These are phyloP conservation scores for Scomberomorus guttatus DNA, from an alignment of 2,797 vertebrate species.

Conservation along the genomic window DNA sequence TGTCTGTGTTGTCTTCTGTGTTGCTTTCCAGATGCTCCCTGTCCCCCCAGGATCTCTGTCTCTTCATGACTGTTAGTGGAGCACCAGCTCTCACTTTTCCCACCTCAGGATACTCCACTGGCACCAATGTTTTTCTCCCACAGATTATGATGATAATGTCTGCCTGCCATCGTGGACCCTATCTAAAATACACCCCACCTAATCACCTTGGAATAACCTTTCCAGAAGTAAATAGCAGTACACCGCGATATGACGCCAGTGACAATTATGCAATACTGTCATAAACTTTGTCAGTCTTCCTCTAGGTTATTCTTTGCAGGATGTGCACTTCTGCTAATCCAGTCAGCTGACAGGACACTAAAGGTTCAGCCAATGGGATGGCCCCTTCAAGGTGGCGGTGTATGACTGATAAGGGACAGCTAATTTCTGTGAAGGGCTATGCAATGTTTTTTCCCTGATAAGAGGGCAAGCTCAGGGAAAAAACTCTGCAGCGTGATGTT, in stretches of 20 bases:
- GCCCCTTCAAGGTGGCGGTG: conserved; percentile 57
- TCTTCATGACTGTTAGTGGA: conserved; percentile 71
- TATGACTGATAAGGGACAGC: conserved; percentile 79
- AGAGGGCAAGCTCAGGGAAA: conserved; percentile 57
- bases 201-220: conserved; percentile 48
- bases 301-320: conserved; percentile 37
- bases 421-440: conserved; percentile 61
- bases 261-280: conserved; percentile 47
- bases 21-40: conserved; percentile 59
- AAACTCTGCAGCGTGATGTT: conserved; percentile 28
- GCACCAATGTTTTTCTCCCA: conserved; percentile 33
- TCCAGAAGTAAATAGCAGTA: conserved; percentile 57
- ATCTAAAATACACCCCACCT: conserved; percentile 48
- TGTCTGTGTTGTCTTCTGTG: conserved; percentile 75
- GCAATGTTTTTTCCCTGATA: conserved; percentile 80
- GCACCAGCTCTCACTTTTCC: conserved; percentile 13
- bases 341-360: conserved; percentile 60
- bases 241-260: conserved; percentile 31
- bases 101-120: conserved; percentile 51
- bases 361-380: conserved; percentile 70
- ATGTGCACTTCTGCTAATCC: conserved; percentile 39
- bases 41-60: conserved; percentile 61
- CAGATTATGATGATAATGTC: conserved; percentile 26
- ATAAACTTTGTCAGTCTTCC: conserved; percentile 61
- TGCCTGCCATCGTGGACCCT: conserved; percentile 60